Evolutionary conservation across 2,888 invertebrate species (phyloP), one percentile per base, ranked within the genome.

Genomic region (Mongoloraphidia duomilia): DNA sequence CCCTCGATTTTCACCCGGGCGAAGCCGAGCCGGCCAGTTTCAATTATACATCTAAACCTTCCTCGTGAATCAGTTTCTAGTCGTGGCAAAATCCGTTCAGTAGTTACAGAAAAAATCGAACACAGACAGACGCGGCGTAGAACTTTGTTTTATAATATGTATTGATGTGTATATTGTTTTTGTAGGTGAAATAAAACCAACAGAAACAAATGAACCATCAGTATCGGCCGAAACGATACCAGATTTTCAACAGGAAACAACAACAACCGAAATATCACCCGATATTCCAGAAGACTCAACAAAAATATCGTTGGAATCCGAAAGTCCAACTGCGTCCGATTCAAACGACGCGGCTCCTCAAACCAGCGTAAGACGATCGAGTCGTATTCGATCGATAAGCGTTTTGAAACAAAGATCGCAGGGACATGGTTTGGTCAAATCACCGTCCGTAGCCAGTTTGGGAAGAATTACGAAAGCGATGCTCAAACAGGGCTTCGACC

Each of bases 361-460:
- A 12, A 39, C 49, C 34, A 59, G 61, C 51, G 80, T 85, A 0
- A 69, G 86, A 14, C 72, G 86, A 43, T 86, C 86, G 8, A 84
- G 75, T 62, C 75, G 86, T 52, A 84, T 87, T 50, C 83, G 85
- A 61, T 80, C 82, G 39, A 86, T 85, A 51, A 82, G 80, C 52
- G 74, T 76, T 52, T 63, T 78, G 62, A 82, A 81, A 61, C 80
- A 76, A 58, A 76, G 78, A 63, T 77, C 75, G 6, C 76, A 78
- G 59, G 80, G 80, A 0, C 76, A 78, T 62, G 81, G 80, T 14
- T 64, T 81, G 54, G 80, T 81, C 0, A 77, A 76, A 60, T 26
- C 26, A 5, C 26, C 26, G 26, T 26, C 26, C 71, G 71, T 47
- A 71, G 72, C 34, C 54, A 71, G 34, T 73, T 73, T 26, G 26